A percentile compares a stretch with the other conserved stretches of the same genome.
Evolutionary conservation across 2,113 vertebrate genomes (phyloP).

Genomic region (Dipodomys stephensi): DNA sequence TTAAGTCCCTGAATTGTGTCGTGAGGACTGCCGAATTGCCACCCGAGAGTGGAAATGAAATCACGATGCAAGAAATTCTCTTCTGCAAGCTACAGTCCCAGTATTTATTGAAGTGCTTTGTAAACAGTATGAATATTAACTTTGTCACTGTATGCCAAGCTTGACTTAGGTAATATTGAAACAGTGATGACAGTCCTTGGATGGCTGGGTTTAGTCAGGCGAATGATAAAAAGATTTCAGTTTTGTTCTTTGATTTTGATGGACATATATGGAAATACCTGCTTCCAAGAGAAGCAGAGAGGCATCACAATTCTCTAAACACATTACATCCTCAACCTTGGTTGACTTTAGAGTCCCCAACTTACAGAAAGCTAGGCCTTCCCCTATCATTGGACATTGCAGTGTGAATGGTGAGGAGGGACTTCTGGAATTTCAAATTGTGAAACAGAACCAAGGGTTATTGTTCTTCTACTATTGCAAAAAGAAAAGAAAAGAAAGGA

Average conservation of each 20-base stretch:
- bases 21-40: background rate
- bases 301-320: background rate
- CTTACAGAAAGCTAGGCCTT: background rate
- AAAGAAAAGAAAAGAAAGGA: background rate
- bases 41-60: background rate
- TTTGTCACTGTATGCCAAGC: background rate
- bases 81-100: background rate
- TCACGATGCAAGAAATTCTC: conserved; percentile 14
- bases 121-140: conserved; percentile 63
- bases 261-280: background rate
- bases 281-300: background rate
- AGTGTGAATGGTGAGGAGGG: background rate
- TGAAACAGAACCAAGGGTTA: background rate
- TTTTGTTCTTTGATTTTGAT: conserved; percentile 37
- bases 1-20: conserved; percentile 19
- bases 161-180: background rate
- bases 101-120: background rate
- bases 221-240: conserved; percentile 20
- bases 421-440: conserved; percentile 7
- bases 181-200: background rate
- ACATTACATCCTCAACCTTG: background rate
- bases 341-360: background rate
- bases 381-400: background rate
- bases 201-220: background rate
- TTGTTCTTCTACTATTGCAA: background rate